Evolutionary conservation across 1,140 invertebrate species (phyloP), one percentile per base, ranked within the genome.

Genomic region (Leptonema lineaticorne): DNA sequence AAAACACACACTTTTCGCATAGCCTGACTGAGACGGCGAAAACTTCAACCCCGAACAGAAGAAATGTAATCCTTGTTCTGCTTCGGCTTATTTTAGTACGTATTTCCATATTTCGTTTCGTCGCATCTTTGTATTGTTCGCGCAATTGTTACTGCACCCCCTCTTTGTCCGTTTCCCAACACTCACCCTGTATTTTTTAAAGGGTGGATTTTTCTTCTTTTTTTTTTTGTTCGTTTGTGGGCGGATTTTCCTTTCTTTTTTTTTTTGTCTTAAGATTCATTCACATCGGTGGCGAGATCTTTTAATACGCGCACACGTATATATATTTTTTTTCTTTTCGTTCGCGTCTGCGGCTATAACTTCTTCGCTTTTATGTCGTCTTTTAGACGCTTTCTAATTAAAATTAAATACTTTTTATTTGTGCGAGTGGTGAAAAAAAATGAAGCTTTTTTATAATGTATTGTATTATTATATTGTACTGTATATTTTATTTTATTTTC

Each of bases 61-160:
- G 53, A 60, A 58, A 48, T 58, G 65, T 58, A 58, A 59, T 67
- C 65, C 53, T 45, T 60, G 56, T 46, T 60, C 46, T 48, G 57
- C 53, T 66, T 57, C 46, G 16, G 24, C 53, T 66, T 57, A 53
- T 48, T 50, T 64, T 57, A 14, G 30, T 29, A 45, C 9, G 50
- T 18, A n/a, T 67, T 67, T 67, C 53, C 33, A 67, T 67, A 46
- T 59, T 67, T 67, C 33, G 53, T 67, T 60, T 67, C 41, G 29
- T 45, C 37, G 37, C 37, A 16, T 41, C 37, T 41, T 41, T 41
- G 37, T 41, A 41, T 41, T 41, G 37, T 41, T 41, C 16, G 37
- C 37, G 37, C n/a, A n/a, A 41, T 41, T 16, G 37, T 11, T n/a
- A n/a, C n/a, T n/a, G n/a, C n/a, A n/a, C n/a, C n/a, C n/a, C n/a